Evolutionary conservation across 2,888 invertebrate species (phyloP).

Genomic region (Leucophenga montana): DNA sequence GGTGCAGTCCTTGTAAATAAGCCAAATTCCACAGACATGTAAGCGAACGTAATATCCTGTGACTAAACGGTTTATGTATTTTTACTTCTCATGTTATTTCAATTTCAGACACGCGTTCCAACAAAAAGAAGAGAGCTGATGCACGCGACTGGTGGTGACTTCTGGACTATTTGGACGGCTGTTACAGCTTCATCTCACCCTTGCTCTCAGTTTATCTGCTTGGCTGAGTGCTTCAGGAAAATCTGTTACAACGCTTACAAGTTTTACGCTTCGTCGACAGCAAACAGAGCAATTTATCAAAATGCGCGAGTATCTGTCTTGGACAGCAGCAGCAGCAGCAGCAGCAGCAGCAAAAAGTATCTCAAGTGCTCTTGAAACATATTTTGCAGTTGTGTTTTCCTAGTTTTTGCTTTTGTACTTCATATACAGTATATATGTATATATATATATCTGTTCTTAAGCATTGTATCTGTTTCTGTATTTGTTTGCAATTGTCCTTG

Average conservation of each 20-base stretch:
- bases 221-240: constrained; percentile 51
- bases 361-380: constrained; percentile 28
- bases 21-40: constrained; percentile 55
- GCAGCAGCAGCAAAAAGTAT: too few species aligned
- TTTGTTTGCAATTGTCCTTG: constrained; percentile 45
- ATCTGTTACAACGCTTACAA: constrained; percentile 67
- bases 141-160: constrained; percentile 54
- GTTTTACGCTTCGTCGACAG: constrained; percentile 55
- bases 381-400: constrained; percentile 23
- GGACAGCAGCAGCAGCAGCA: too few species aligned
- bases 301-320: constrained; percentile 53
- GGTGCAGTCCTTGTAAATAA: constrained; percentile 28
- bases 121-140: constrained; percentile 20
- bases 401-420: constrained; percentile 14
- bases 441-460: not conserved
- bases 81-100: constrained; percentile 60
- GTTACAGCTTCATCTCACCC: constrained; percentile 10
- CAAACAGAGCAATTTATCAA: constrained; percentile 66
- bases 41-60: constrained; percentile 73
- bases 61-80: constrained; percentile 73
- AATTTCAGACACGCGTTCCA: constrained; percentile 63
- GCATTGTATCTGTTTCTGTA: constrained; percentile 8
- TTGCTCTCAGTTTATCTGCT: constrained; percentile 35
- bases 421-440: not conserved
- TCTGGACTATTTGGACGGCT: constrained; percentile 51